phyloP scores from a whole-genome alignment of 2,797 vertebrate species.

The Nasua narica region DNA sequence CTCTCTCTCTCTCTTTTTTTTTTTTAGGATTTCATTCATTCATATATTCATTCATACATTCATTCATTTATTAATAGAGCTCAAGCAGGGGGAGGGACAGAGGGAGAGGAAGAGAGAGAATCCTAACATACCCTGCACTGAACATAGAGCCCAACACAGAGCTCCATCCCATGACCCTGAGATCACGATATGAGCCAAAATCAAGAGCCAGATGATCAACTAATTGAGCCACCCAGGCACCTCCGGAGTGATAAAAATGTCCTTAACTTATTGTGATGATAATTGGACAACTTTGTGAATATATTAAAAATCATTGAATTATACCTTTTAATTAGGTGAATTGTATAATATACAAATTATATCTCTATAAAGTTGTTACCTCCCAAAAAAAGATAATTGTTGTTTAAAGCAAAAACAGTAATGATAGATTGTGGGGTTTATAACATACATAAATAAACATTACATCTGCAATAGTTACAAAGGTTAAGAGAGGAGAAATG shows the following conservation, averaged over 20 bases:
- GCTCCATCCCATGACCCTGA: background rate
- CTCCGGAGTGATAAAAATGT: background rate
- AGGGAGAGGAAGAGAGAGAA: background rate
- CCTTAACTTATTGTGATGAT: background rate
- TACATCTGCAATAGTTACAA: background rate
- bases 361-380: background rate
- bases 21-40: background rate
- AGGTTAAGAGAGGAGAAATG: background rate
- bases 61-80: background rate
- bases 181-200: background rate
- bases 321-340: background rate
- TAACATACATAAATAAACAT: background rate
- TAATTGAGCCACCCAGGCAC: background rate
- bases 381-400: background rate
- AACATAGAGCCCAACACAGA: background rate
- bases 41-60: background rate
- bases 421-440: background rate
- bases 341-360: background rate
- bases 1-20: too few relatives aligned
- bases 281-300: background rate
- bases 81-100: background rate
- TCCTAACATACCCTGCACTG: background rate
- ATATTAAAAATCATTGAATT: background rate
- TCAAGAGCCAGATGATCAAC: background rate
- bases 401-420: background rate